Evolutionary conservation across 2,797 vertebrate species (phyloP).

Genomic region (Saxicola maurus): DNA sequence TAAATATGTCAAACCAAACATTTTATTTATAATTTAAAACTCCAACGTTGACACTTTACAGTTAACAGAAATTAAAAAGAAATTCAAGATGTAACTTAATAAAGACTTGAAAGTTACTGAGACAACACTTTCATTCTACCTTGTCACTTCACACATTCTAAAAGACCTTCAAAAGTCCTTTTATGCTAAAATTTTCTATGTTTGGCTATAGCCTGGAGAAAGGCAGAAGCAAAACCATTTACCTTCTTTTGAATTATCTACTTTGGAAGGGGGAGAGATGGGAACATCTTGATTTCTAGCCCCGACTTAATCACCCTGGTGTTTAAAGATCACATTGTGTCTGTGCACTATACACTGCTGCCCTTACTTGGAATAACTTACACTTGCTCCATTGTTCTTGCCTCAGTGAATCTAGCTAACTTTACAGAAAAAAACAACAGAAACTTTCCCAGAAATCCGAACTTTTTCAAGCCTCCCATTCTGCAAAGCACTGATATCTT

Average conservation of each 20-base stretch:
- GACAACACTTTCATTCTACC: neutral
- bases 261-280: neutral
- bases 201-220: neutral
- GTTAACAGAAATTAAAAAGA: conserved; percentile 36
- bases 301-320: neutral
- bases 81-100: conserved; percentile 19
- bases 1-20: conserved; percentile 49
- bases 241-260: neutral
- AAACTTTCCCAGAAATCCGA: neutral
- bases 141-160: neutral
- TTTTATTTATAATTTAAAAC: conserved; percentile 52
- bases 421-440: neutral
- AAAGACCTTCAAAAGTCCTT: neutral
- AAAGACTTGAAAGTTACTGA: conserved; percentile 6
- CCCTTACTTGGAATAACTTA: neutral
- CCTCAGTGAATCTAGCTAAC: neutral
- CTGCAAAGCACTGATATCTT: neutral
- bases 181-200: neutral
- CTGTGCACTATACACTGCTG: neutral
- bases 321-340: neutral
- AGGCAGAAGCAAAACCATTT: neutral
- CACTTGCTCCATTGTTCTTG: neutral
- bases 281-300: neutral
- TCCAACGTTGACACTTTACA: neutral
- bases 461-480: neutral